A percentile compares a stretch with the other conserved stretches of the same genome.
Evolutionary conservation across 2,888 invertebrate genomes (phyloP).

Genomic region (Ischnus inquisitorius): DNA sequence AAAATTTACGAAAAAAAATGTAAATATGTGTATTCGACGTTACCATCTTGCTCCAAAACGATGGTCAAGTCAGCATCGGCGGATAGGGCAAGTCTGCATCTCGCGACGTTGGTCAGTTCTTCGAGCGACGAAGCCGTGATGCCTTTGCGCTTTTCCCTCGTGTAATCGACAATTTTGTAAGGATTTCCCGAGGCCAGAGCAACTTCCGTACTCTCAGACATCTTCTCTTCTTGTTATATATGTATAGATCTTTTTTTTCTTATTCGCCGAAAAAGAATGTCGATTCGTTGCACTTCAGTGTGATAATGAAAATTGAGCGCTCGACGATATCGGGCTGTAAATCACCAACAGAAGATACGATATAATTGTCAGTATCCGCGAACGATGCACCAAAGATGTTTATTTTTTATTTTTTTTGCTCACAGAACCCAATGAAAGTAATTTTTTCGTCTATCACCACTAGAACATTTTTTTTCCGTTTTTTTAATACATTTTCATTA

Average conservation of each 20-base stretch:
- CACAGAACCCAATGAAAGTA: conserved; percentile 33
- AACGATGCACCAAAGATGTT: conserved; percentile 11
- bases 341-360: conserved; percentile 37
- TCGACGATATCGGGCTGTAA: conserved; percentile 39
- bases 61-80: conserved; percentile 90
- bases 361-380: conserved; percentile 31
- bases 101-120: conserved; percentile 91
- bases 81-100: conserved; percentile 90
- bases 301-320: not conserved
- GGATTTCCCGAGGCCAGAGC: conserved; percentile 87
- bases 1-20: not conserved
- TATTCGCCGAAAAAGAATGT: not conserved
- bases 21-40: conserved; percentile 9
- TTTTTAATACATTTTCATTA: conserved; percentile 33
- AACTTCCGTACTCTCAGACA: conserved; percentile 75
- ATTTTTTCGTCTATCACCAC: not conserved
- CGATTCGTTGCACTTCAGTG: conserved; percentile 10
- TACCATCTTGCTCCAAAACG: conserved; percentile 94
- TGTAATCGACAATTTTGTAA: conserved; percentile 93
- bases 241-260: no score
- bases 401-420: not conserved
- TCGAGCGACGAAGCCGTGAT: conserved; percentile 92
- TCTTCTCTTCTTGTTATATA: conserved; percentile 50
- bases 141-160: conserved; percentile 93
- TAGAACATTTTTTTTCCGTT: conserved; percentile 5